Evolutionary conservation across 2,888 invertebrate species (phyloP).

Genomic region (Scelioninae gen. 1): DNA sequence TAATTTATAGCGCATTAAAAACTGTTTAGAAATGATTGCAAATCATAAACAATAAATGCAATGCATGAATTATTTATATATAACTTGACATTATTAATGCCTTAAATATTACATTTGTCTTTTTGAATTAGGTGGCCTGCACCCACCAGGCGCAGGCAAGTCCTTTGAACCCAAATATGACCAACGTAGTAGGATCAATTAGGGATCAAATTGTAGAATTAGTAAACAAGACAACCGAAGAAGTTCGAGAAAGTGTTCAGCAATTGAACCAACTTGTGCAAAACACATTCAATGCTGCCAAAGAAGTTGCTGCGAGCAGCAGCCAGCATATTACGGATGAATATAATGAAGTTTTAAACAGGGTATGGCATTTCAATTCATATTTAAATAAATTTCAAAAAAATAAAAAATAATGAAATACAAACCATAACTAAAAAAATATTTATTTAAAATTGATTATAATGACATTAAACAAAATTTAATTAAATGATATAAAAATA

Average conservation of each 20-base stretch:
- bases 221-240: conserved; percentile 55
- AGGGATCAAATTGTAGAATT: conserved; percentile 56
- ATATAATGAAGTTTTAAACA: conserved; percentile 24
- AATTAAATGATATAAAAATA: conserved; percentile 2
- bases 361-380: neutral
- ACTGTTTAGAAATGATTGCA: neutral
- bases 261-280: conserved; percentile 54
- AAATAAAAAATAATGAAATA: too few relatives aligned
- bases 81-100: too few relatives aligned
- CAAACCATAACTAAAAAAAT: too few relatives aligned
- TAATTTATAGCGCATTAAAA: neutral
- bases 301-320: conserved; percentile 48
- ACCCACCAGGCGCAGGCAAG: conserved; percentile 2
- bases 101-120: neutral
- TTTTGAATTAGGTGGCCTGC: conserved; percentile 11
- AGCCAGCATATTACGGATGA: conserved; percentile 38
- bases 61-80: neutral
- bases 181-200: conserved; percentile 21
- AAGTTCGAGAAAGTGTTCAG: conserved; percentile 48
- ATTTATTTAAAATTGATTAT: too few relatives aligned
- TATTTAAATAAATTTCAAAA: neutral
- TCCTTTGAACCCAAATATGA: conserved; percentile 23
- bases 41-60: neutral
- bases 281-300: conserved; percentile 32
- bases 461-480: neutral